phyloP scores from a whole-genome alignment of 2,797 vertebrate genomes.

The Enteromius mattozi region DNA sequence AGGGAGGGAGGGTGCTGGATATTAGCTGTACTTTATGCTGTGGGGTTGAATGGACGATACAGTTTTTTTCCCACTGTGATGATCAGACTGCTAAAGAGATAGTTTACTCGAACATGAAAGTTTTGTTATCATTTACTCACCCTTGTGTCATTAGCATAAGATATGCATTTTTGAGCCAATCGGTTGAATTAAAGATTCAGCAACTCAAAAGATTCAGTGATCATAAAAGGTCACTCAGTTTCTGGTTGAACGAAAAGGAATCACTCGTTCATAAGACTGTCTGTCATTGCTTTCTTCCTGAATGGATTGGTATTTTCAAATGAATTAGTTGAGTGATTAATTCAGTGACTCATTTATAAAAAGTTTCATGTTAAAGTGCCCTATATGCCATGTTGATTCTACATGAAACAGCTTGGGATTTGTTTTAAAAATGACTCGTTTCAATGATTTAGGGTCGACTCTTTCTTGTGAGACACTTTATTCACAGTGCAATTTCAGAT shows the following conservation, averaged over 20 bases:
- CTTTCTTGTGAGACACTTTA: too few species aligned
- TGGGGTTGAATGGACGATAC: neutral
- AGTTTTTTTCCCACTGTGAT: neutral
- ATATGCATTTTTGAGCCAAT: neutral
- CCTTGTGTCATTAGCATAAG: neutral
- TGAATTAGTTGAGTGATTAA: neutral
- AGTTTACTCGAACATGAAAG: neutral
- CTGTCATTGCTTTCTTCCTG: neutral
- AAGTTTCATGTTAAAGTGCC: too few species aligned
- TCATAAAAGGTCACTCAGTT: neutral
- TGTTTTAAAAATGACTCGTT: too few species aligned
- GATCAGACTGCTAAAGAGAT: neutral
- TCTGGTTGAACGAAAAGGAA: neutral
- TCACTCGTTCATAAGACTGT: neutral
- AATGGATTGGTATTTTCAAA: neutral
- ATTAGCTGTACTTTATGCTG: conserved; percentile 18
- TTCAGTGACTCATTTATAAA: neutral
- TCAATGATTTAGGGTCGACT: too few species aligned
- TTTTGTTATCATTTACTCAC: neutral
- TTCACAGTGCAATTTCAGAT: too few species aligned
- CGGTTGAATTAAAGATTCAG: neutral
- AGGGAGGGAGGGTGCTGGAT: conserved; percentile 27
- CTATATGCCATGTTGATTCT: too few species aligned
- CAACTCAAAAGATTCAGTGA: neutral
- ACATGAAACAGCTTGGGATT: too few species aligned